Base-by-base conservation (phyloP, 2,113 vertebrate genomes). In the Agelaius phoeniceus region DNA sequence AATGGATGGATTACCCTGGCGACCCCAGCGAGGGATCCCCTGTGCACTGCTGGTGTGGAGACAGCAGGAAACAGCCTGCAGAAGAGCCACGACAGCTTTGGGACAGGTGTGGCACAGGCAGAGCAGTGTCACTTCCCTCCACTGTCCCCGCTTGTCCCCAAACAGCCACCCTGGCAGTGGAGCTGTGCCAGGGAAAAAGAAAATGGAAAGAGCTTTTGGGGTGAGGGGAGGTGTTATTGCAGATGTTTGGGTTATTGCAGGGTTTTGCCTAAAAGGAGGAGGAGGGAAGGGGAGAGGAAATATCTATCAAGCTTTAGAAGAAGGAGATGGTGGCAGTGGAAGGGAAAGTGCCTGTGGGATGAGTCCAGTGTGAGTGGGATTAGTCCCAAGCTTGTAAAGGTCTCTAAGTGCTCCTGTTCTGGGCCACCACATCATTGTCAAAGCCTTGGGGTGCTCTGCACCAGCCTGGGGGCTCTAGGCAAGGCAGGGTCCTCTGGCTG, bases 281-380 rank as follows among this genome's bases (percentile, higher is more conserved):
- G 48, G 77, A 82, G 57, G 2, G 1, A 75, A 82, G 15, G 62
- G 69, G 61, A 91, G 65, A 96, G 74, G 74, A 91, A 93, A 88
- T 87, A 49, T 87, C 89, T 90, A 27, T 49, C 57, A 41, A 58
- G 71, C 58, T 85, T 84, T 88, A 46, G n/a, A 85, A 87, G 86
- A 26, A 85, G 62, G 87, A 93, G 74, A 68, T 65, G 74, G 91
- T 27, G 39, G 63, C 35, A 55, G 11, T 13, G 66, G 89, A 82
- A 84, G n/a, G 52, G 54, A 68, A 67, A 76, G 71, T 2, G 24
- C 43, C 51, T 1, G 1, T 7, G 27, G 75, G 52, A 30, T 15
- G 20, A 22, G 18, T 37, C 43, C 27, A 4, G 54, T 0, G 15
- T 24, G 44, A 94, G 62, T 7, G 69, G 78, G 71, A 73, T 72